A percentile compares a stretch with the other conserved stretches of the same genome.
Conservation (phyloP, 2,797 vertebrate genomes). For the Sebastes diaconus region DNA sequence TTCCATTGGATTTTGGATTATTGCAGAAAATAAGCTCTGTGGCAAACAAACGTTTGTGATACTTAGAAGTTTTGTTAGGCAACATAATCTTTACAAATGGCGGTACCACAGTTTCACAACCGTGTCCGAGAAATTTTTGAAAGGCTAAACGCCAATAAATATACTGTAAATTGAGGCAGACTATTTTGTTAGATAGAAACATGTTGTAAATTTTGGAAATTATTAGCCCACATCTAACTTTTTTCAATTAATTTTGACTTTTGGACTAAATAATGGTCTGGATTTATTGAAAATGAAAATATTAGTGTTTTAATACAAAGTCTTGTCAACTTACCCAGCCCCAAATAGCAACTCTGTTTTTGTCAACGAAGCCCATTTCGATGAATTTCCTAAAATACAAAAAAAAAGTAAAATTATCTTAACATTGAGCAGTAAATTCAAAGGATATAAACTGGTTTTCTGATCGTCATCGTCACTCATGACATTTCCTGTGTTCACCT, state of each 20-base stretch:
- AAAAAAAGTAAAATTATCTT: slow-evolving; percentile 17
- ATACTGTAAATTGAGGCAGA: too few species aligned
- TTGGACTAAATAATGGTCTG: too few species aligned
- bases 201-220: too few species aligned
- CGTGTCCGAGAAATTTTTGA: too few species aligned
- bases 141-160: too few species aligned
- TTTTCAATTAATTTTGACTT: too few species aligned
- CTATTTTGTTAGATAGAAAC: too few species aligned
- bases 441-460: background rate
- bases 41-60: background rate
- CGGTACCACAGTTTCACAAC: too few species aligned
- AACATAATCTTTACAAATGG: too few species aligned
- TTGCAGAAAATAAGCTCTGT: background rate
- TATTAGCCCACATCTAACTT: too few species aligned
- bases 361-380: slow-evolving; percentile 89
- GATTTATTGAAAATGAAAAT: background rate
- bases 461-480: background rate
- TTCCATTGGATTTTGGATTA: background rate
- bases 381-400: slow-evolving; percentile 87
- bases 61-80: accelerated
- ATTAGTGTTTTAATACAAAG: background rate
- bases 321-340: slow-evolving; percentile 91
- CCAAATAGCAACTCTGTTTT: slow-evolving; percentile 93
- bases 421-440: background rate
- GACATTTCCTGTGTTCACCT: background rate